These are phyloP conservation scores for Gasterosteus nipponicus DNA, from an alignment of 2,113 vertebrate species.

Conservation along the genomic window DNA sequence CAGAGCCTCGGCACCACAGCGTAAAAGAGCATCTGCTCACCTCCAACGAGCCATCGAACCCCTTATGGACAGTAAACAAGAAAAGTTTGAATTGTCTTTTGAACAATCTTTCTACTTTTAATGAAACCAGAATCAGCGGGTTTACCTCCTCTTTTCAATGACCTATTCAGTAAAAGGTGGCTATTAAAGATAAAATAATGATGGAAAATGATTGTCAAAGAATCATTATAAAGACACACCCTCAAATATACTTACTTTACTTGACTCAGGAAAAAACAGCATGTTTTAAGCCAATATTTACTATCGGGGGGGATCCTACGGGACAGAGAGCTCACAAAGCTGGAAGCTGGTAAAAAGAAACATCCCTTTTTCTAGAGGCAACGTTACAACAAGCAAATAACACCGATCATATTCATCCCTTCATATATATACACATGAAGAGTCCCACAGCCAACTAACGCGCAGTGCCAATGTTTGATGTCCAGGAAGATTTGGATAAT, in stretches of 20 bases:
- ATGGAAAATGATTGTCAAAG: neutral
- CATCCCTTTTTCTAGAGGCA: constrained; percentile 30
- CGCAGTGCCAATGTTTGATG: constrained; percentile 3
- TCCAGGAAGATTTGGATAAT: constrained; percentile 14
- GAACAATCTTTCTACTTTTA: neutral
- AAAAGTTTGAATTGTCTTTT: constrained; percentile 20
- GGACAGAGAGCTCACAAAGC: constrained; percentile 17
- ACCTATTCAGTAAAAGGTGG: neutral
- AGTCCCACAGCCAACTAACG: neutral
- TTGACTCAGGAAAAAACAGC: neutral
- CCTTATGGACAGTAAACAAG: constrained; percentile 11
- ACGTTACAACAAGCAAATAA: constrained; percentile 38
- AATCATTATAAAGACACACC: neutral
- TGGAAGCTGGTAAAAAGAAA: constrained; percentile 20
- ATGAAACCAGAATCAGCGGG: neutral
- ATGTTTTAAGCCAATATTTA: constrained; percentile 2
- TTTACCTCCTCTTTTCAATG: neutral
- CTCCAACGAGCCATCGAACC: constrained; percentile 2
- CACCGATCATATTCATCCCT: constrained; percentile 35
- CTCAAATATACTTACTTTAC: neutral
- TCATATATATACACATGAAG: constrained; percentile 2
- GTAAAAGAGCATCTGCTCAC: constrained; percentile 53
- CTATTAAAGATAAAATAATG: neutral
- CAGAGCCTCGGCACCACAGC: constrained; percentile 49
- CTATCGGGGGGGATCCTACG: neutral